Conservation (phyloP, 30 jellyfish, hydroid and myxozoan species). For the Rhopilema esculentum region DNA sequence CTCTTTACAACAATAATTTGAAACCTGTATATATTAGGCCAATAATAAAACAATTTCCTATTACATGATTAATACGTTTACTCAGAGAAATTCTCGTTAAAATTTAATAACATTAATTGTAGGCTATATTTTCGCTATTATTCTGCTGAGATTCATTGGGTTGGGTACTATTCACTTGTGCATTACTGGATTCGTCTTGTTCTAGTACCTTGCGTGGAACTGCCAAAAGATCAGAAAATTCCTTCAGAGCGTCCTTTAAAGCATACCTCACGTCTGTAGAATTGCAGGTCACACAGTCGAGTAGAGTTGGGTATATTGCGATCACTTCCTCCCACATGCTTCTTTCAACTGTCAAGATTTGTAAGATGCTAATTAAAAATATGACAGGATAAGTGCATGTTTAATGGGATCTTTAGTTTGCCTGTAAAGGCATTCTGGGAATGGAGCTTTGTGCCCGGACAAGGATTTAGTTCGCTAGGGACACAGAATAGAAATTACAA, state of each 20-base stretch:
- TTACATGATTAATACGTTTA: background rate
- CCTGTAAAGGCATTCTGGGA: too few relatives aligned
- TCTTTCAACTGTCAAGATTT: conserved; percentile 63
- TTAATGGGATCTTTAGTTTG: too few relatives aligned
- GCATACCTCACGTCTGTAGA: conserved; percentile 81
- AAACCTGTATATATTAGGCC: background rate
- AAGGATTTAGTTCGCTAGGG: too few relatives aligned
- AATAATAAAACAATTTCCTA: background rate
- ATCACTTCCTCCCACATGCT: conserved; percentile 86
- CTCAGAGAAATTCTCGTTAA: background rate
- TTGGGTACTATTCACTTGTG: background rate
- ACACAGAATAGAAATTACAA: too few relatives aligned
- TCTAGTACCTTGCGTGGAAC: conserved; percentile 45
- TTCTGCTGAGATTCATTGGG: background rate
- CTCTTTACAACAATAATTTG: background rate
- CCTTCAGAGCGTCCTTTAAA: conserved; percentile 74
- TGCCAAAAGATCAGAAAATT: conserved; percentile 76
- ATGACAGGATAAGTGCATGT: too few relatives aligned
- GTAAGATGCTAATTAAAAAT: background rate
- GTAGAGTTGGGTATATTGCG: conserved; percentile 81
- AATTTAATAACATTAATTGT: background rate
- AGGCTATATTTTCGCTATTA: background rate
- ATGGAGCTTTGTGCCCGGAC: too few relatives aligned
- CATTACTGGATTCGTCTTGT: background rate
- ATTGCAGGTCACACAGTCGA: conserved; percentile 90